Evolutionary conservation across 2,113 vertebrate genomes (phyloP).

Genomic region (Castor canadensis): DNA sequence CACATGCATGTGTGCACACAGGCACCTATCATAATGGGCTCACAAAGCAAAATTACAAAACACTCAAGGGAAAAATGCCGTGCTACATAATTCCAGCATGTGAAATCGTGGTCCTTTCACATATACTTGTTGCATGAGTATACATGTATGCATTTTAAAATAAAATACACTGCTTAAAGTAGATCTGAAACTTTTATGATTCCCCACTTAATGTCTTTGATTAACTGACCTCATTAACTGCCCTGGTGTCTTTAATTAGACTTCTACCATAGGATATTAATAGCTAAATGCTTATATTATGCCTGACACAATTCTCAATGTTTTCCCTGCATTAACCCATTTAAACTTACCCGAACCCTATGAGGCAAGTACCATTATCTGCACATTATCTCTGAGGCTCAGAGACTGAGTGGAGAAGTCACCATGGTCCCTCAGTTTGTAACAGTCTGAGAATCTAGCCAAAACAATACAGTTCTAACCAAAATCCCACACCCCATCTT

Average conservation of each 20-base stretch:
- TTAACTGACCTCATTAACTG: slow-evolving; percentile 13
- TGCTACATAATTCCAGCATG: no score
- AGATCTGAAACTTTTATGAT: not conserved
- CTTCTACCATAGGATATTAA: slow-evolving; percentile 24
- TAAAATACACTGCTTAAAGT: not conserved
- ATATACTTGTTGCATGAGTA: not conserved
- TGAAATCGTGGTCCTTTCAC: no score
- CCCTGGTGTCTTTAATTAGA: not conserved
- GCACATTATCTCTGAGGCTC: not conserved
- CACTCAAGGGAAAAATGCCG: not conserved
- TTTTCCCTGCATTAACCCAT: not conserved
- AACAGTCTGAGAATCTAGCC: not conserved
- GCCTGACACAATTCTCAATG: not conserved
- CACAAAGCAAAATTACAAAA: not conserved
- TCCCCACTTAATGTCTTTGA: not conserved
- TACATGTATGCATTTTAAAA: not conserved
- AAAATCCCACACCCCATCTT: not conserved
- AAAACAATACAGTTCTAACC: not conserved
- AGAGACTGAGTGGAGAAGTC: not conserved
- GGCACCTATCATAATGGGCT: not conserved
- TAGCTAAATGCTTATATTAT: not conserved
- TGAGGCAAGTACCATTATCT: not conserved
- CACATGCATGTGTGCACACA: not conserved
- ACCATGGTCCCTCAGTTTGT: accelerated
- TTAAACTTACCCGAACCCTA: not conserved